Conservation (phyloP, 2,888 invertebrate species). For the Calameuta idolon region DNA sequence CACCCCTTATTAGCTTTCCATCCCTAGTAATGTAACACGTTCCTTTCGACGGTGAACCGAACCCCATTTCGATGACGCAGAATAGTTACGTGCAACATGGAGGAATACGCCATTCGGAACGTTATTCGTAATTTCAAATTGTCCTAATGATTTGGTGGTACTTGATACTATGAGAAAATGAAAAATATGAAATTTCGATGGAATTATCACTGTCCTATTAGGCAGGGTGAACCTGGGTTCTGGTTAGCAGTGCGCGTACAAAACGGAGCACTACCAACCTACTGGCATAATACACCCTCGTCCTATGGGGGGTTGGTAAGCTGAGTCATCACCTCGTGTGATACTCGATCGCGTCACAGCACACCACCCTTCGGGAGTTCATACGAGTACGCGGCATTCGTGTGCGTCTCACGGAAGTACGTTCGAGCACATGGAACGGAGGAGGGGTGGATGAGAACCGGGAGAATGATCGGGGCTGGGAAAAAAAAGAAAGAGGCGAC, state of each 20-base stretch:
- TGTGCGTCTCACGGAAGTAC: not conserved
- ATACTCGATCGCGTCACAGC: conserved; percentile 58
- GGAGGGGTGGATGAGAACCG: not conserved
- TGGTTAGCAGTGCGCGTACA: not conserved
- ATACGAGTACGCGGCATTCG: not conserved
- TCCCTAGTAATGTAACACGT: conserved; percentile 14
- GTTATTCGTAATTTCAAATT: conserved; percentile 15
- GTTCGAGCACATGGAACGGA: not conserved
- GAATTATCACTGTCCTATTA: not conserved
- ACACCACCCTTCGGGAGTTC: conserved; percentile 34
- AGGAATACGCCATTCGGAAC: not conserved
- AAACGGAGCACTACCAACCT: not conserved
- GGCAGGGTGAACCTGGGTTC: not conserved
- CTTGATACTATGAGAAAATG: not conserved
- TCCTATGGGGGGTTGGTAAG: conserved; percentile 43
- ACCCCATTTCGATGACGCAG: not conserved
- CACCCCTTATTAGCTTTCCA: conserved; percentile 46
- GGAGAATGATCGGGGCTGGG: not conserved
- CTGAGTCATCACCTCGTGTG: conserved; percentile 59
- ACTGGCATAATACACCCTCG: not conserved
- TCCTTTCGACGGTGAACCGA: not conserved
- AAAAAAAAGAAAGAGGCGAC: not conserved
- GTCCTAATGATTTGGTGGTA: not conserved
- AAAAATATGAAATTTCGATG: not conserved
- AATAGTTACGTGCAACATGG: not conserved